phyloP scores from a whole-genome alignment of 2,797 vertebrate species.

The Atherinosoma microstoma region DNA sequence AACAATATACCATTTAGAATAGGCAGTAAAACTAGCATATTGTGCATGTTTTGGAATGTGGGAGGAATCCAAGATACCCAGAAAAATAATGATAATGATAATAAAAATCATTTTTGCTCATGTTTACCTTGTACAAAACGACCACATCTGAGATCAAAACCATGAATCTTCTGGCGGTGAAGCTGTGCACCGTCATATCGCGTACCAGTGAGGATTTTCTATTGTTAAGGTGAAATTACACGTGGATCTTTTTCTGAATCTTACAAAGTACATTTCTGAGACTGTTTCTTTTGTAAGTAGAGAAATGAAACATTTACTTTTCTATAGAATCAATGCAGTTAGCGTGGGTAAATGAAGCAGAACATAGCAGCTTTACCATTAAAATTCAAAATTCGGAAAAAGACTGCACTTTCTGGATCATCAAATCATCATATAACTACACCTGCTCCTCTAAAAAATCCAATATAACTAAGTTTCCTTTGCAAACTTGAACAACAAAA shows the following conservation, averaged over 20 bases:
- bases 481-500: background rate
- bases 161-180: background rate
- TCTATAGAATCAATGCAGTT: background rate
- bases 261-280: too few species aligned
- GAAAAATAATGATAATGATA: background rate
- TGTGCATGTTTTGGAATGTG: background rate
- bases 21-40: background rate
- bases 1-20: background rate
- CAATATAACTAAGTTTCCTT: background rate
- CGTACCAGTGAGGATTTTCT: background rate
- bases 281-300: too few species aligned
- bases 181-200: background rate
- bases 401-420: background rate
- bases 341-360: too few species aligned
- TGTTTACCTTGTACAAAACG: background rate
- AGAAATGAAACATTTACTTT: too few species aligned
- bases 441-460: background rate
- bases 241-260: too few species aligned
- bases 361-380: background rate
- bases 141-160: background rate
- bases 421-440: background rate
- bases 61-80: background rate
- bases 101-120: too few species aligned
- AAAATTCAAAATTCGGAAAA: background rate
- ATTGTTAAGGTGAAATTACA: background rate